Base-by-base conservation (phyloP, 64 coral and sea anemone species). In the Trachythela sp. region DNA sequence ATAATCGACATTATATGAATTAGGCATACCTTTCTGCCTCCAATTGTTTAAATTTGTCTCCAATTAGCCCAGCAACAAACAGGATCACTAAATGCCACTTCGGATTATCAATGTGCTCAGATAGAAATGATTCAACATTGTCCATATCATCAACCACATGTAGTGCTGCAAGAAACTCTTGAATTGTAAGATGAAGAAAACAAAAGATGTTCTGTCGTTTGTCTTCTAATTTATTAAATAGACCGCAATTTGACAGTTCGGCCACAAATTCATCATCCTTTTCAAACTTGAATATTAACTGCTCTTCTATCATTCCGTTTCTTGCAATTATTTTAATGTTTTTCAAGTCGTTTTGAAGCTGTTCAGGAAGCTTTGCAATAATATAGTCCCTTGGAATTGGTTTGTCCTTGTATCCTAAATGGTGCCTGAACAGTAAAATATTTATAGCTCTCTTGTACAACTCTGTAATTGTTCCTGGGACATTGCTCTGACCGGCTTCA, bases 391-490 rank as follows among this genome's bases (percentile, higher is more conserved):
- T 67, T 90, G 48, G 22, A 2, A 14, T 8, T 29, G 30, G 13
- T 37, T 26, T n/a, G 33, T n/a, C 27, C 48, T 83, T 59, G n/a
- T 54, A 90, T 2, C 56, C 34, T 35, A 41, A 41, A 39, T 90
- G 88, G 50, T 90, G 88, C 37, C n/a, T 89, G 37, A 49, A 14
- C 68, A 83, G 86, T 88, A 45, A 45, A 45, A 45, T 45, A 4
- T 45, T 45, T 45, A 45, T 11, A 4, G 42, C 42, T 45, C 42
- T 45, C 4, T 45, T 45, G 11, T 45, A 45, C 42, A 45, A 45
- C 42, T 45, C 42, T 45, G 42, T 45, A 39, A 88, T n/a, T 30
- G 86, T 89, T 41, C 10, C 13, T 48, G 87, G 87, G 14, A 89
- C 39, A 9, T 90, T 43, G 26, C 18, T 59, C 9, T 22, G 54